These are phyloP conservation scores for Origma solitaria DNA, from an alignment of 2,113 vertebrate genomes.

Conservation along the genomic window DNA sequence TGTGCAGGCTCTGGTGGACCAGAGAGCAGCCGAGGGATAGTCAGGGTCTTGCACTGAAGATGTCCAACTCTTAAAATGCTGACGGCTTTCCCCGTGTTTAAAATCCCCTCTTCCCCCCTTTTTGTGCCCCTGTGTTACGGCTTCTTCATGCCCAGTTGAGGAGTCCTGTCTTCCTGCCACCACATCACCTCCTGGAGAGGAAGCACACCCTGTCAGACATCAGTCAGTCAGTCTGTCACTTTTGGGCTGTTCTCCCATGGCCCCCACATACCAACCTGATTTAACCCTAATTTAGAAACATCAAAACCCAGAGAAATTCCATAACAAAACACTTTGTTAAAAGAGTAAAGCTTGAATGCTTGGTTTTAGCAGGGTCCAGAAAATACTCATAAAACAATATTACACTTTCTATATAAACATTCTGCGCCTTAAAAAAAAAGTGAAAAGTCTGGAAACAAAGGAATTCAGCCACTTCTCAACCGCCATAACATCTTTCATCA, in stretches of 20 bases:
- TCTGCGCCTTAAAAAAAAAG: constrained; percentile 1
- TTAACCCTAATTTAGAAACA: constrained; percentile 31
- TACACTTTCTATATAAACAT: constrained; percentile 47
- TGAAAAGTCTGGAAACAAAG: constrained; percentile 45
- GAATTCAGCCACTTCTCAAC: constrained; percentile 41
- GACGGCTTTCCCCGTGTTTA: not conserved
- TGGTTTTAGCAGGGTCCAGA: constrained; percentile 13
- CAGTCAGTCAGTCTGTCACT: constrained; percentile 25
- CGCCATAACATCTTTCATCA: constrained; percentile 46
- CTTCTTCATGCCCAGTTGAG: not conserved
- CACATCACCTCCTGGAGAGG: not conserved
- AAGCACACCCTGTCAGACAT: not conserved
- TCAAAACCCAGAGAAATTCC: constrained; percentile 23
- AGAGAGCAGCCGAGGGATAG: not conserved
- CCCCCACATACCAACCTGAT: not conserved
- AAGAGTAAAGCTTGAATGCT: not conserved
- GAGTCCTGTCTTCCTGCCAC: not conserved
- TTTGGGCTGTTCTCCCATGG: not conserved
- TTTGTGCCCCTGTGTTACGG: not conserved
- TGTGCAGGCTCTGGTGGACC: not conserved
- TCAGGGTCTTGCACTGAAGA: not conserved
- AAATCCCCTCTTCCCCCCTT: not conserved
- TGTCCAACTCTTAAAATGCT: not conserved
- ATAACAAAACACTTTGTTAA: constrained; percentile 34
- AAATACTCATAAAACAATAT: constrained; percentile 47